These are phyloP conservation scores for Acromyrmex heyeri DNA, from an alignment of 1,140 invertebrate genomes.

Conservation along the genomic window DNA sequence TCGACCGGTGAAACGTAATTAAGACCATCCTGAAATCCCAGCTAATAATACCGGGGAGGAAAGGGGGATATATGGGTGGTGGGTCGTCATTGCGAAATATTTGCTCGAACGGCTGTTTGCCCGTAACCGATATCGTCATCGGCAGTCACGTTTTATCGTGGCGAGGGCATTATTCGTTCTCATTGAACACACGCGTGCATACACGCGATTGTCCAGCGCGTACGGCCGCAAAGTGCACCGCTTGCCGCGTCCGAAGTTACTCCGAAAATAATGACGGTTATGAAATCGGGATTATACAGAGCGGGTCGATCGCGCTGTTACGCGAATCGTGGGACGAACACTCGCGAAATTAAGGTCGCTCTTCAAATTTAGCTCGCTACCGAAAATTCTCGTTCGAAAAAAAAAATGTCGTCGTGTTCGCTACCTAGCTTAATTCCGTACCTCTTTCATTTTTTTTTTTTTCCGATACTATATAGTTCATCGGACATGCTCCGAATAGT, in stretches of 20 bases:
- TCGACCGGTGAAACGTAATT: slow-evolving; percentile 51
- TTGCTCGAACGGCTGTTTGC: slow-evolving; percentile 57
- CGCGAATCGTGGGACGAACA: not conserved
- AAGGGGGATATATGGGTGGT: not conserved
- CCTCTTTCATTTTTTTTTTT: not conserved
- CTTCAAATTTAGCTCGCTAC: slow-evolving; percentile 36
- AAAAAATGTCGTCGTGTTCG: not conserved
- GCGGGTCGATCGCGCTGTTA: slow-evolving; percentile 10
- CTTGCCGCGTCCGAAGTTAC: slow-evolving; percentile 24
- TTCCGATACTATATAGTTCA: not conserved
- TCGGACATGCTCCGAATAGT: not conserved
- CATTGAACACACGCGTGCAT: not conserved
- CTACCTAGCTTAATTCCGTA: not conserved
- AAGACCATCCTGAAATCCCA: slow-evolving; percentile 60
- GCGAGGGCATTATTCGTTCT: slow-evolving; percentile 37
- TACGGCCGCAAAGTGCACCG: slow-evolving; percentile 38
- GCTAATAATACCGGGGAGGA: slow-evolving; percentile 37
- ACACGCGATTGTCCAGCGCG: slow-evolving; percentile 3
- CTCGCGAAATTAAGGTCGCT: slow-evolving; percentile 44
- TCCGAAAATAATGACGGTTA: slow-evolving; percentile 58
- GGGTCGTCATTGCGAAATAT: slow-evolving; percentile 59
- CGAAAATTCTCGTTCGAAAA: not conserved
- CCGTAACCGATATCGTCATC: slow-evolving; percentile 56
- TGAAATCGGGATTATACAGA: slow-evolving; percentile 53
- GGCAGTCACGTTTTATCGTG: slow-evolving; percentile 60